Conservation (phyloP, 2,888 invertebrate species). For the Hyalella azteca region DNA sequence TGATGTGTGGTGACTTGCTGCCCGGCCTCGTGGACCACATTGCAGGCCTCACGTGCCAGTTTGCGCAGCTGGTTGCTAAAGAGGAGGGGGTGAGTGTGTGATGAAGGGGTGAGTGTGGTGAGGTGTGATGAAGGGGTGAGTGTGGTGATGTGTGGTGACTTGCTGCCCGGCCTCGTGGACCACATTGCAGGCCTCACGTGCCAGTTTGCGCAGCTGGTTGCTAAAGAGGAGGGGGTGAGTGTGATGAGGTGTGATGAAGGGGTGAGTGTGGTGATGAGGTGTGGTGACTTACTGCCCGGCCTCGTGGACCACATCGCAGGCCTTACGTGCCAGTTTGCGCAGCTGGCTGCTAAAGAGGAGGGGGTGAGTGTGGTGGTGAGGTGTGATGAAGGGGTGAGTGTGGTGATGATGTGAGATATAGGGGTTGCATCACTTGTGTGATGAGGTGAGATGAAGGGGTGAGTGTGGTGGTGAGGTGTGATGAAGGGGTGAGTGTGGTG, state of each 20-base stretch:
- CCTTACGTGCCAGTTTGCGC: constrained; percentile 72
- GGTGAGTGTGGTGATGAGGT: constrained; percentile 66
- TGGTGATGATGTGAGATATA: constrained; percentile 66
- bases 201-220: constrained; percentile 71
- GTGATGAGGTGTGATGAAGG: constrained; percentile 28
- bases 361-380: constrained; percentile 65
- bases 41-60: constrained; percentile 71
- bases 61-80: constrained; percentile 70
- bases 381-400: constrained; percentile 21
- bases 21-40: constrained; percentile 70
- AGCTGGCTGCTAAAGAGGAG: constrained; percentile 73
- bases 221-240: constrained; percentile 72
- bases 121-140: neutral
- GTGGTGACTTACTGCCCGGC: constrained; percentile 66
- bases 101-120: neutral
- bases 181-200: constrained; percentile 72
- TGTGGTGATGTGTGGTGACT: constrained; percentile 64
- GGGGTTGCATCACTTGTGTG: constrained; percentile 68
- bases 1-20: constrained; percentile 66
- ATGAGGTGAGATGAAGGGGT: too few relatives aligned
- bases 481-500: constrained; percentile 67
- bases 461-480: constrained; percentile 65
- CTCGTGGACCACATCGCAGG: constrained; percentile 71
- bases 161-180: constrained; percentile 69
- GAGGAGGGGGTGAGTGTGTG: constrained; percentile 70